Evolutionary conservation across 2,888 invertebrate species (phyloP), one percentile per base, ranked within the genome.

Genomic region (Vesta saturnalis): DNA sequence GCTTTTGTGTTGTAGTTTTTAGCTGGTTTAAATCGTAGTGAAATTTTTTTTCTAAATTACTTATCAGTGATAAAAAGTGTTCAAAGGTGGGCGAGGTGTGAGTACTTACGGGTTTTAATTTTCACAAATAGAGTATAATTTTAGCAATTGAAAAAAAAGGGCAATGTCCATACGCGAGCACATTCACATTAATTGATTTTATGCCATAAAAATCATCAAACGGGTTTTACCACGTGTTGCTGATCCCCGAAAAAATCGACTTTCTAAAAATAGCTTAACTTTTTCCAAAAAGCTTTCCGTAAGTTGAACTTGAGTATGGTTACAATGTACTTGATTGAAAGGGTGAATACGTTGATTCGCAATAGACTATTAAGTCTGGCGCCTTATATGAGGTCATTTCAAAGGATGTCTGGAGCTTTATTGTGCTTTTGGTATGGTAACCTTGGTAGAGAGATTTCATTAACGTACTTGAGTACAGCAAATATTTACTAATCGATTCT

Each of bases 11-110:
- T 22, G 4, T 49, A 1, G 47, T 4, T 49, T 18, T 5, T 14
- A 43, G 43, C 3, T 2, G 57, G 23, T 5, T 23, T 52, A n/a
- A n/a, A 58, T n/a, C 61, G 21, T 1, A n/a, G 63, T 43, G 59
- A 19, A 47, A n/a, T 15, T 30, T 46, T 63, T 47, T 12, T 2
- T 39, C n/a, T 4, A 23, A 39, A n/a, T 1, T 39, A n/a, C 39
- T 64, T 58, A 35, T 62, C 35, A 39, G 35, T 52, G 64, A 49
- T 59, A 10, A 1, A 63, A 57, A 52, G 64, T 64, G 58, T 64
- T 64, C 57, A 58, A 19, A 64, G 64, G 64, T 64, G 58, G 12
- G 39, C 8, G 39, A 23, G 8, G n/a, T n/a, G n/a, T n/a, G n/a
- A n/a, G n/a, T n/a, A n/a, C n/a, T n/a, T n/a, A n/a, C n/a, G n/a